Conservation (phyloP, 1,140 invertebrate species). For the Ericerus pela region DNA sequence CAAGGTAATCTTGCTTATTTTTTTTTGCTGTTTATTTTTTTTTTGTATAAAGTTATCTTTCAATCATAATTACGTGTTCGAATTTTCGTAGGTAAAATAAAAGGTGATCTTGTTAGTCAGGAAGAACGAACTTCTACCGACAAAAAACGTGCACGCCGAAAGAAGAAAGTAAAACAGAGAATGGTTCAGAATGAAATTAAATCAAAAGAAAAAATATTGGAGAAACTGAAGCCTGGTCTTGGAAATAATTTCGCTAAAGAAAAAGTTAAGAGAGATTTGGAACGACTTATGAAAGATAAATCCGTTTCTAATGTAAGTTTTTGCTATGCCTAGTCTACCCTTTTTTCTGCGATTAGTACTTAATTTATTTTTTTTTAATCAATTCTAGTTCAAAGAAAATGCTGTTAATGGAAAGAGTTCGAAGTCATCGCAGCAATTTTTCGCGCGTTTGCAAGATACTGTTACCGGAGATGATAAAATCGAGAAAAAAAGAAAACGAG, state of each 20-base stretch:
- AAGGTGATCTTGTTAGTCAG: slow-evolving; percentile 60
- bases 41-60: too few relatives aligned
- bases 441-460: not conserved
- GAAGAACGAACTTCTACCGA: slow-evolving; percentile 71
- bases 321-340: not conserved
- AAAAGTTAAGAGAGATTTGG: not conserved
- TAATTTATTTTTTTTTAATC: not conserved
- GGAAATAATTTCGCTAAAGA: not conserved
- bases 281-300: not conserved
- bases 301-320: not conserved
- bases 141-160: slow-evolving; percentile 71
- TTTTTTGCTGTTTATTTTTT: not conserved
- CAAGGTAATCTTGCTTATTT: too few relatives aligned
- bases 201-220: not conserved
- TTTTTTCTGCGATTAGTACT: not conserved
- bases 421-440: not conserved
- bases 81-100: slow-evolving; percentile 44
- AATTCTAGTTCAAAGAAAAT: slow-evolving; percentile 1
- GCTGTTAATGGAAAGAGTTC: not conserved
- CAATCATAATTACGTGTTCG: too few relatives aligned
- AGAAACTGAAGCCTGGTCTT: not conserved
- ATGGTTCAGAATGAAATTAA: not conserved
- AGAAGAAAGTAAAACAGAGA: slow-evolving; percentile 49
- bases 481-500: not conserved
- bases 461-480: not conserved